Evolutionary conservation across 2,113 vertebrate genomes (phyloP).

Genomic region (Mormyrus iriodes): DNA sequence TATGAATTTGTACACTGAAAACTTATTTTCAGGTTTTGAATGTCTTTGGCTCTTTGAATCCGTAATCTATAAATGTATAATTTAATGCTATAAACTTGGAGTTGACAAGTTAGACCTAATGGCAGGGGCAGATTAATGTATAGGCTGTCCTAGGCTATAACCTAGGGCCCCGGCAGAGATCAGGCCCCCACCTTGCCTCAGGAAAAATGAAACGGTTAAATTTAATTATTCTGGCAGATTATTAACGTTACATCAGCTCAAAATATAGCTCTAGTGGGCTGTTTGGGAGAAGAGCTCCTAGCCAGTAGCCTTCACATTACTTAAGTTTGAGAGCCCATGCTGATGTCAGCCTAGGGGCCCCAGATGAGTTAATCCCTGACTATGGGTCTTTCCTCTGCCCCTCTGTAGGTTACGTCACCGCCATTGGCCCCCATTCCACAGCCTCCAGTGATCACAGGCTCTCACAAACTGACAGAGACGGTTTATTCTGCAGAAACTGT

Average conservation of each 20-base stretch:
- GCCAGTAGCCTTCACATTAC: background rate
- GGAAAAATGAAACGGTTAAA: background rate
- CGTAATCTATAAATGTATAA: background rate
- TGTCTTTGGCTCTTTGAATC: background rate
- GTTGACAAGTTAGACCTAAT: background rate
- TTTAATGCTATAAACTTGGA: background rate
- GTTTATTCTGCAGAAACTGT: background rate
- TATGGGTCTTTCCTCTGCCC: background rate
- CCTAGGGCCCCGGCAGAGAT: background rate
- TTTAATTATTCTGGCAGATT: background rate
- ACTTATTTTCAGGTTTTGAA: background rate
- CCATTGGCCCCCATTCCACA: slow-evolving; percentile 51
- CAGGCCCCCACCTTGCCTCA: background rate
- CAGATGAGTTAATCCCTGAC: background rate
- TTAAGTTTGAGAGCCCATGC: background rate
- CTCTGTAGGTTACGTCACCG: slow-evolving; percentile 44
- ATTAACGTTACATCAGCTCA: background rate
- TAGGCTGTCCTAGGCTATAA: background rate
- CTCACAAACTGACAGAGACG: background rate
- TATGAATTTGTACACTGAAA: background rate
- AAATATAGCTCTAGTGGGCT: background rate
- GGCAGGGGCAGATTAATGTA: background rate
- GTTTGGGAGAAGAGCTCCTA: background rate
- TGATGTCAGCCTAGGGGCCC: background rate
- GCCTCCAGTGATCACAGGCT: slow-evolving; percentile 48